Base-by-base conservation (phyloP, 2,888 invertebrate genomes). In the Spisula subtruncata region DNA sequence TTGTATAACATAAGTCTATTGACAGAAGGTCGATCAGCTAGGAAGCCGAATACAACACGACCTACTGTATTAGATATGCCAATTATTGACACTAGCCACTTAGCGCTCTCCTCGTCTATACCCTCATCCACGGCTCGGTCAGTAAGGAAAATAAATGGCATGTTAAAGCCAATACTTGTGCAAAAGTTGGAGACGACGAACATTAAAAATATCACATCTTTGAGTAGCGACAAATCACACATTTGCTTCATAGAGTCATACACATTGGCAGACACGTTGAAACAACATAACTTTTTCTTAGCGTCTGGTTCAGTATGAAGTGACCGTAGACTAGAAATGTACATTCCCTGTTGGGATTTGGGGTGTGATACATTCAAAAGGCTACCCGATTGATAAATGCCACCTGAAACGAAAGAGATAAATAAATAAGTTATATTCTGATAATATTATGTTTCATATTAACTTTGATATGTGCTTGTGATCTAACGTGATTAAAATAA, bases 31-130 rank as follows among this genome's bases (percentile, higher is more conserved):
- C 92, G 89, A 90, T 96, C 96, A 0, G 96, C 95, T 80, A 97
- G 83, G 91, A 93, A 96, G 0, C 97, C 97, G 82, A 97, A 96
- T 35, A 98, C 97, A 25, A 99, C 98, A 97, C 99, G 98, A 81
- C 99, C 99, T 81, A 99, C 96, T 0, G 99, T 99, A 96, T 99
- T 99, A 0, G 99, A 98, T 80, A 99, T 98, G 35, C 99, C 99
- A 94, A 99, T 98, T 4, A 98, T 97, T 0, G 99, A 98, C 29
- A 99, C 97, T 88, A 99, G 97, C 96, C 98, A 98, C 20, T 98
- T 97, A 0, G 98, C 98, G 1, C 94, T 81, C 56, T 95, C 97
- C 96, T 0, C 93, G 83, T 81, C 92, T 71, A 93, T 95, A 71
- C 94, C 96, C 88, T 90, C 95, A 94, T 95, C 94, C 5, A 93